Evolutionary conservation across 2,888 invertebrate genomes (phyloP).

Genomic region (Epicampocera succincta): DNA sequence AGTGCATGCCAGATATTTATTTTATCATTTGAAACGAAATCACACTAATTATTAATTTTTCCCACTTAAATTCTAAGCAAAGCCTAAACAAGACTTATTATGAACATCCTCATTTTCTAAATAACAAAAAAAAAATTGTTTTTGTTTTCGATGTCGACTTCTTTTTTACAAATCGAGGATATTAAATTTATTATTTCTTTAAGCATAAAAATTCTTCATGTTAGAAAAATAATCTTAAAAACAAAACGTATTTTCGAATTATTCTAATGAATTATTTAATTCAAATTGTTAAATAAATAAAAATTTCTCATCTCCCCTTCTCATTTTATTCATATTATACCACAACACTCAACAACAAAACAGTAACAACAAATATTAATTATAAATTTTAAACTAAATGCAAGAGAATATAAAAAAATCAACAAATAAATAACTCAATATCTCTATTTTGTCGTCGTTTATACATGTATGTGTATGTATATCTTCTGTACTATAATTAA

Average conservation of each 20-base stretch:
- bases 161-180: no score
- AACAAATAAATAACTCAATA: conserved; percentile 46
- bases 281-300: background rate
- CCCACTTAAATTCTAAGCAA: no score
- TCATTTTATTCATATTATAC: conserved; percentile 19
- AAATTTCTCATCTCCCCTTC: conserved; percentile 22
- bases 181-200: no score
- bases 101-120: no score
- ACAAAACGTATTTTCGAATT: no score
- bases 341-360: conserved; percentile 23
- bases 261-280: no score
- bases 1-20: no score
- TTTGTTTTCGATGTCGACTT: no score
- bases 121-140: no score
- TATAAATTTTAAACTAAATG: conserved; percentile 41
- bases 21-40: background rate
- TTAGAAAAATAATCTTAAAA: no score
- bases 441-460: conserved; percentile 68
- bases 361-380: conserved; percentile 40
- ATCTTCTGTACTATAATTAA: conserved; percentile 45
- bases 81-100: no score
- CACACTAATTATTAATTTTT: no score
- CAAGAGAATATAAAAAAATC: conserved; percentile 8
- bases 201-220: background rate
- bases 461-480: conserved; percentile 38